Conservation (phyloP, 2,888 invertebrate species). For the Conops quadrifasciatus region DNA sequence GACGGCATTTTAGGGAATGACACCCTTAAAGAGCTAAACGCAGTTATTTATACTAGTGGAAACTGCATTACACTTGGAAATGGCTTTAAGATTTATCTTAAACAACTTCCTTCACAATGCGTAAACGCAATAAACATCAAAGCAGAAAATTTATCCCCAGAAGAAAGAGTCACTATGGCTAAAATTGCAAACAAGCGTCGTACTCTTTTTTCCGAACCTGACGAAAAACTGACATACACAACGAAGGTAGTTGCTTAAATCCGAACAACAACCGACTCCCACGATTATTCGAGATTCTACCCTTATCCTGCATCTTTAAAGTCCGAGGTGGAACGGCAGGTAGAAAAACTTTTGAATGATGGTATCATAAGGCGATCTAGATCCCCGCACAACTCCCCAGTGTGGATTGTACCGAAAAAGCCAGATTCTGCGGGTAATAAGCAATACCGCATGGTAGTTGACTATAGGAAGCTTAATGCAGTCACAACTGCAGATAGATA, state of each 20-base stretch:
- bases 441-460: background rate
- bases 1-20: conserved; percentile 19
- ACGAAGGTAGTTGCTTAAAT: conserved; percentile 26
- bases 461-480: background rate
- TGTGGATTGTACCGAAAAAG: background rate
- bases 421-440: background rate
- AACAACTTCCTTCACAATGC: background rate
- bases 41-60: conserved; percentile 10
- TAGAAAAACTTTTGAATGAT: conserved; percentile 8
- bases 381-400: conserved; percentile 2
- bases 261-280: conserved; percentile 17
- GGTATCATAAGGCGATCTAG: background rate
- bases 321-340: conserved; percentile 25
- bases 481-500: background rate
- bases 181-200: background rate
- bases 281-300: conserved; percentile 30
- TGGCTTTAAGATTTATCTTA: background rate
- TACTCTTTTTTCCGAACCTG: background rate
- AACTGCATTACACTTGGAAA: conserved; percentile 9
- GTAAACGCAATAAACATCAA: conserved; percentile 14
- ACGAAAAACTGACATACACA: conserved; percentile 6
- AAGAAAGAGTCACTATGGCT: background rate
- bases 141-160: background rate
- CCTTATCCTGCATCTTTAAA: conserved; percentile 19
- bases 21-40: conserved; percentile 21